These are phyloP conservation scores for Oscheius sp. DNA, from an alignment of 2,888 invertebrate species.

Conservation along the genomic window DNA sequence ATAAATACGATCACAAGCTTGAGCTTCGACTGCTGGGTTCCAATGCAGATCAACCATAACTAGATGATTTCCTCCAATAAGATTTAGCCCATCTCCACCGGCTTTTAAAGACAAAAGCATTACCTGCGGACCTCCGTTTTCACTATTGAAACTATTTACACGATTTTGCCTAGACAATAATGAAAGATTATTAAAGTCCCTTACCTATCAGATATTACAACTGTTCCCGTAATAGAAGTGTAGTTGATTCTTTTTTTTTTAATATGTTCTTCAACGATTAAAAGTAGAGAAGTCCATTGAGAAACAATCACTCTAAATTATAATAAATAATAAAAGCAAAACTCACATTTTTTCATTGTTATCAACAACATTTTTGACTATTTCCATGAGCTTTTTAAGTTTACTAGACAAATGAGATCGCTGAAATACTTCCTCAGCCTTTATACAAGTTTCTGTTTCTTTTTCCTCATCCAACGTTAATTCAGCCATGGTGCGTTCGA, in stretches of 20 bases:
- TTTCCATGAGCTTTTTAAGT: constrained; percentile 36
- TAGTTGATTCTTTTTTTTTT: constrained; percentile 66
- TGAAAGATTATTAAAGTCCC: not conserved
- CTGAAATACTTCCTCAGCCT: constrained; percentile 49
- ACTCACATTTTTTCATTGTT: constrained; percentile 44
- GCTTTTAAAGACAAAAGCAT: constrained; percentile 88
- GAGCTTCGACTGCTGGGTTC: constrained; percentile 83
- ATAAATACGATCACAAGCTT: constrained; percentile 92
- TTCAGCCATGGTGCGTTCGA: constrained; percentile 55
- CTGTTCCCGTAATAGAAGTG: constrained; percentile 81
- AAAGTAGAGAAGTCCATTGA: constrained; percentile 87
- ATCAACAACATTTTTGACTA: constrained; percentile 40
- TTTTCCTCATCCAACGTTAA: constrained; percentile 45
- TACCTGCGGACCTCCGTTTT: constrained; percentile 74
- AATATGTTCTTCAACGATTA: constrained; percentile 80
- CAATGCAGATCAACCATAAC: constrained; percentile 90
- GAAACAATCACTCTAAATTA: constrained; percentile 79
- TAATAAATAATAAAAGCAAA: not conserved
- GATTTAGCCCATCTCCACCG: constrained; percentile 92
- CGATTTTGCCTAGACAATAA: constrained; percentile 53
- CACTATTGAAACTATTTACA: constrained; percentile 80
- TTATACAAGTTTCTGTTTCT: not conserved
- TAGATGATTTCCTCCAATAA: constrained; percentile 89
- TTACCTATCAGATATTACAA: constrained; percentile 73
- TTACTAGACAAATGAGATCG: constrained; percentile 31